phyloP scores from a whole-genome alignment of 2,113 vertebrate species.

The Aplodontia rufa region DNA sequence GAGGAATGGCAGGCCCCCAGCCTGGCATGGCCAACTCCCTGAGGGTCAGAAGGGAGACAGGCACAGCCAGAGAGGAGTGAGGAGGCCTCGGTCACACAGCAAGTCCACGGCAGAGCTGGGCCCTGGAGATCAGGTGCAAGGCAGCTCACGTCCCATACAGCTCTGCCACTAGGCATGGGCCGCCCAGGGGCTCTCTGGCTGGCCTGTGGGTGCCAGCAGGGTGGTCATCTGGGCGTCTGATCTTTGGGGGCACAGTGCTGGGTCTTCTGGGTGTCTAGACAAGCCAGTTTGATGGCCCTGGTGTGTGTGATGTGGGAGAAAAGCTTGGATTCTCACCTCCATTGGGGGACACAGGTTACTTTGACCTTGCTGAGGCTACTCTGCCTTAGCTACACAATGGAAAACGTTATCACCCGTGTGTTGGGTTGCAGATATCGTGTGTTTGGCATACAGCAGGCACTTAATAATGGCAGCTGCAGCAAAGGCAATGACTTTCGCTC shows the following conservation, averaged over 20 bases:
- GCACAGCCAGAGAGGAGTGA: background rate
- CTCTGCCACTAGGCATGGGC: background rate
- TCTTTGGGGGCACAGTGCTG: background rate
- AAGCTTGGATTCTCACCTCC: too few relatives aligned
- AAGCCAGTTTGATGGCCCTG: background rate
- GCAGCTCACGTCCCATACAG: accelerated
- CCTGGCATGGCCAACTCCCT: background rate
- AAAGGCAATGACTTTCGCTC: background rate
- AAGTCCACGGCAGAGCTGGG: background rate
- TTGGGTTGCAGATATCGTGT: too few relatives aligned
- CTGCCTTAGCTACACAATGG: background rate
- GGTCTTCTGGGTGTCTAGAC: background rate
- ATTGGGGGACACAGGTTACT: background rate
- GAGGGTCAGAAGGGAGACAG: background rate
- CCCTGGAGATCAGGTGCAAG: background rate
- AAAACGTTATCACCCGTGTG: background rate
- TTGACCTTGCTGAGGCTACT: background rate
- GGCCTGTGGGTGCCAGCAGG: background rate
- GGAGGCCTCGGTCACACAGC: background rate
- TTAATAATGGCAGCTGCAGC: background rate
- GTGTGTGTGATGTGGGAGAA: background rate
- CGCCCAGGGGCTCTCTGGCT: background rate
- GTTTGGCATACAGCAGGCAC: too few relatives aligned
- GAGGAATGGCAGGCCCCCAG: slow-evolving; percentile 25
- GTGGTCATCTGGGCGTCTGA: background rate